phyloP scores from a whole-genome alignment of 2,797 vertebrate species.

The Pangasius larnaudii region DNA sequence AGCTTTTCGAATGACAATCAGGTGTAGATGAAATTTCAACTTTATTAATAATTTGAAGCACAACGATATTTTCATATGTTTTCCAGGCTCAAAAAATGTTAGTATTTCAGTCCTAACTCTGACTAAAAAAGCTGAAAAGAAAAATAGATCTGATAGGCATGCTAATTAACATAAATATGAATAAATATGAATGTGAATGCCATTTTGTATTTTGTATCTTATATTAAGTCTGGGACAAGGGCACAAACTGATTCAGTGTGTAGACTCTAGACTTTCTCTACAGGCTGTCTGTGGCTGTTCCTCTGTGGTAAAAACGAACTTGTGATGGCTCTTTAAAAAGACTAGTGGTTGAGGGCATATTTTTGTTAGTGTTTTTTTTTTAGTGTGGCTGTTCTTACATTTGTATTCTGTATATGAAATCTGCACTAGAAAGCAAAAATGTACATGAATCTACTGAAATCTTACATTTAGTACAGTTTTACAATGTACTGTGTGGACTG shows the following conservation, averaged over 20 bases:
- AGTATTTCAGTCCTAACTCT: not conserved
- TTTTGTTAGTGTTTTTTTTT: not conserved
- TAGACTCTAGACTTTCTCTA: not conserved
- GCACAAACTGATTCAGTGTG: not conserved
- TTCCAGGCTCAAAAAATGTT: not conserved
- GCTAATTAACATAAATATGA: not conserved
- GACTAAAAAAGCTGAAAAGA: not conserved
- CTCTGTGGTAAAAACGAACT: conserved; percentile 5
- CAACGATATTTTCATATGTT: not conserved
- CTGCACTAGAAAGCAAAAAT: not conserved
- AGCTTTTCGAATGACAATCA: not conserved
- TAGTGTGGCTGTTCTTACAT: not conserved
- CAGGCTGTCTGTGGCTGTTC: not conserved
- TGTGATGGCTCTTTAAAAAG: not conserved
- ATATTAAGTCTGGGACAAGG: not conserved
- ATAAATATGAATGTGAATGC: conserved; percentile 3
- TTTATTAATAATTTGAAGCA: not conserved
- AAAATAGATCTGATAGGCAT: not conserved
- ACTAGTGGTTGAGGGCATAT: not conserved
- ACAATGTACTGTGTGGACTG: not conserved
- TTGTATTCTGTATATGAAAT: not conserved
- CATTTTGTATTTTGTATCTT: not conserved
- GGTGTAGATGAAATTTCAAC: not conserved
- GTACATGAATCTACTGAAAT: not conserved
- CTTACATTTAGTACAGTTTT: conserved; percentile 9